These are phyloP conservation scores for Barbus barbus DNA, from an alignment of 2,113 vertebrate genomes.

Conservation along the genomic window DNA sequence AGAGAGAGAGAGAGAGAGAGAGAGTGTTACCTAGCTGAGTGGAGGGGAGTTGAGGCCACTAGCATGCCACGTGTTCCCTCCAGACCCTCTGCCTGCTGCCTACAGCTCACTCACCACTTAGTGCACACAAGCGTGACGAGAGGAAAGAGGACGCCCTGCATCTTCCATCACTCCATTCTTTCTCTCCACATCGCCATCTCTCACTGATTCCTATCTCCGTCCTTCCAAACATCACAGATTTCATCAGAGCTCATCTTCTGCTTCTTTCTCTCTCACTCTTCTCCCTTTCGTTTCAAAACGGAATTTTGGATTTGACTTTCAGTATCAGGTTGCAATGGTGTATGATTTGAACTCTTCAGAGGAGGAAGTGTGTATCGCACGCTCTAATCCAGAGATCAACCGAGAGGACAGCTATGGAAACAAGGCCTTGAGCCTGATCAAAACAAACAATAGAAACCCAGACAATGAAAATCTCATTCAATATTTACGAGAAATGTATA, in stretches of 20 bases:
- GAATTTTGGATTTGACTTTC: background rate
- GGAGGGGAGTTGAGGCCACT: conserved; percentile 49
- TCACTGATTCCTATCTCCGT: background rate
- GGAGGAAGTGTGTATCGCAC: background rate
- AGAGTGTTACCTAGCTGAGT: conserved; percentile 55
- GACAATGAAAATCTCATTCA: background rate
- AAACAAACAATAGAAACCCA: background rate
- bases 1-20: background rate
- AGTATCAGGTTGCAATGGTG: background rate
- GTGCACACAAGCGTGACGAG: conserved; percentile 61
- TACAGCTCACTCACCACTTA: conserved; percentile 59
- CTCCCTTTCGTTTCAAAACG: conserved; percentile 54
- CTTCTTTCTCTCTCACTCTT: background rate
- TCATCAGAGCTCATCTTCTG: conserved; percentile 7
- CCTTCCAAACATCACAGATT: background rate
- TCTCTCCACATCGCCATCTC: conserved; percentile 14
- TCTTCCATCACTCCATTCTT: conserved; percentile 22
- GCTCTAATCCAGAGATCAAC: background rate
- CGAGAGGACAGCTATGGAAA: background rate
- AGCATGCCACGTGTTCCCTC: conserved; percentile 58
- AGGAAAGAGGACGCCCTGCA: conserved; percentile 41
- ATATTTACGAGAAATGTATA: background rate
- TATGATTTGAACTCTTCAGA: background rate
- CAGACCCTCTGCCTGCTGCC: conserved; percentile 47
- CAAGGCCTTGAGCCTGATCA: background rate